phyloP scores from a whole-genome alignment of 2,797 vertebrate species.

The Remorina albescens region DNA sequence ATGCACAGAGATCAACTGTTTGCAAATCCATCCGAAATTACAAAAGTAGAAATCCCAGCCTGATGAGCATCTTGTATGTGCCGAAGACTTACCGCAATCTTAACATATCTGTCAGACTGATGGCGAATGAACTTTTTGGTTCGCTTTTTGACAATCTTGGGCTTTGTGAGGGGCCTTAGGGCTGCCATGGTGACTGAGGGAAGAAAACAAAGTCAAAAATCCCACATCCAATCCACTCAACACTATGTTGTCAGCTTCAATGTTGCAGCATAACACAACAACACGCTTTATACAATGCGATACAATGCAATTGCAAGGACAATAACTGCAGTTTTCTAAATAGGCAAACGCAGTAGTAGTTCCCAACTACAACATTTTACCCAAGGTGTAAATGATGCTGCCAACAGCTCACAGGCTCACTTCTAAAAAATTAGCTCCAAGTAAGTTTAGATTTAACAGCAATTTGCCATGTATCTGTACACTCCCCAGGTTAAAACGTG shows the following conservation, averaged over 20 bases:
- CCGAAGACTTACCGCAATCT: slow-evolving; percentile 88
- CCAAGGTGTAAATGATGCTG: background rate
- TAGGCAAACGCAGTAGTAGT: too few species aligned
- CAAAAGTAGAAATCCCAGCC: fast-evolving
- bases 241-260: fast-evolving
- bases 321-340: background rate
- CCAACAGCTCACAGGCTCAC: too few species aligned
- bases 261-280: background rate
- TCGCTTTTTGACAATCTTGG: slow-evolving; percentile 96
- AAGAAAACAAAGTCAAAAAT: background rate
- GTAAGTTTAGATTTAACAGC: fast-evolving
- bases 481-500: slow-evolving; percentile 18
- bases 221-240: background rate
- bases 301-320: fast-evolving
- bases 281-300: background rate
- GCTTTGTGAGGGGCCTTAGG: slow-evolving; percentile 94
- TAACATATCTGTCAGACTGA: slow-evolving; percentile 98
- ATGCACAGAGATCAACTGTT: background rate
- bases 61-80: fast-evolving
- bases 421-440: background rate
- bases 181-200: slow-evolving; percentile 90
- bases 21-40: fast-evolving
- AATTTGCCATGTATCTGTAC: fast-evolving
- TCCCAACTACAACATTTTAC: background rate
- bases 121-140: slow-evolving; percentile 99